Evolutionary conservation across 2,113 vertebrate genomes (phyloP).

Genomic region (Bubo blakistoni): DNA sequence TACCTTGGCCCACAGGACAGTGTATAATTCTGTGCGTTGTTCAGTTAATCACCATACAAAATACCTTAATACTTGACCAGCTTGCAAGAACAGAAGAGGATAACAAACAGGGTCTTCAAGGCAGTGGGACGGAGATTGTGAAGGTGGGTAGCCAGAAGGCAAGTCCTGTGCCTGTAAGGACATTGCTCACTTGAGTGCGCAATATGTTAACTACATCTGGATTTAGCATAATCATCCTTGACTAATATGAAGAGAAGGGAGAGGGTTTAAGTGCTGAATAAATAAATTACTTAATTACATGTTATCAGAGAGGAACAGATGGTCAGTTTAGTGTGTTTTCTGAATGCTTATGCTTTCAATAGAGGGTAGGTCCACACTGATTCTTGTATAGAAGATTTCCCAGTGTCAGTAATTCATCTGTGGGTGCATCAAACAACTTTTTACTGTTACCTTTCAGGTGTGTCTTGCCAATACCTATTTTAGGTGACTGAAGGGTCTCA

Average conservation of each 20-base stretch:
- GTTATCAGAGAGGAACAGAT: slow-evolving; percentile 70
- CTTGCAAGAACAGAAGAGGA: not conserved
- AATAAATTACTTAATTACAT: slow-evolving; percentile 73
- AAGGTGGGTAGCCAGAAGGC: slow-evolving; percentile 37
- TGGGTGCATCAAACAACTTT: not conserved
- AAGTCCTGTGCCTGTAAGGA: slow-evolving; percentile 30
- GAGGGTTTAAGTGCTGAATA: slow-evolving; percentile 62
- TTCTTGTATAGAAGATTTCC: not conserved
- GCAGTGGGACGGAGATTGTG: not conserved
- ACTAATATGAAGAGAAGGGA: slow-evolving; percentile 59
- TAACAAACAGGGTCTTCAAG: not conserved
- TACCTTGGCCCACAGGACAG: not conserved
- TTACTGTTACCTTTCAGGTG: not conserved
- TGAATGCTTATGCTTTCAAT: slow-evolving; percentile 41
- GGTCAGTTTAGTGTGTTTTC: slow-evolving; percentile 62
- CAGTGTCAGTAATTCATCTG: not conserved
- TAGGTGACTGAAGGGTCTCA: not conserved
- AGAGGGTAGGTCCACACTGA: not conserved
- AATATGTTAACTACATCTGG: slow-evolving; percentile 66
- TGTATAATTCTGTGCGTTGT: not conserved
- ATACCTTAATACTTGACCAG: not conserved
- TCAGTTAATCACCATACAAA: not conserved
- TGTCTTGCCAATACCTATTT: not conserved
- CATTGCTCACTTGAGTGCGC: slow-evolving; percentile 14
- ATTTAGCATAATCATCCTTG: slow-evolving; percentile 64